phyloP scores from a whole-genome alignment of 2,113 vertebrate genomes.

The Protobothrops flavoviridis region DNA sequence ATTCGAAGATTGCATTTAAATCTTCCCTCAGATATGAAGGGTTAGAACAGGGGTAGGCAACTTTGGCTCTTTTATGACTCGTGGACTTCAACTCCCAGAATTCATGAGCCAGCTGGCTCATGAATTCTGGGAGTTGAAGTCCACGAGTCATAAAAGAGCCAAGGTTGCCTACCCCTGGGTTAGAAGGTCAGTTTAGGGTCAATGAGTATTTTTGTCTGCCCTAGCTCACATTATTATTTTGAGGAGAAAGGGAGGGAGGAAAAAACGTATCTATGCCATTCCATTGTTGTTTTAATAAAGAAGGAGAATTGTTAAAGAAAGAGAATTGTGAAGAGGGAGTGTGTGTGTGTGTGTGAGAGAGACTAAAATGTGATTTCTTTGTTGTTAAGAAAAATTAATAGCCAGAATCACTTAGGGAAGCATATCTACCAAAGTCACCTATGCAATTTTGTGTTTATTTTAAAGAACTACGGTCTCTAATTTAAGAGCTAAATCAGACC shows the following conservation, averaged over 20 bases:
- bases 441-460: not conserved
- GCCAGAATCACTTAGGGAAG: not conserved
- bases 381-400: not conserved
- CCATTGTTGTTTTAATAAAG: not conserved
- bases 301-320: not conserved
- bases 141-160: too few species aligned
- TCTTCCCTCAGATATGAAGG: not conserved
- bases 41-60: too few species aligned
- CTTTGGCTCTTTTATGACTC: too few species aligned
- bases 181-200: not conserved
- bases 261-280: not conserved
- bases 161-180: not conserved
- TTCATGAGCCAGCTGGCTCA: too few species aligned
- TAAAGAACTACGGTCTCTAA: not conserved
- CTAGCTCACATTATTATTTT: not conserved
- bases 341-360: not conserved
- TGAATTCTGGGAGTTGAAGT: too few species aligned
- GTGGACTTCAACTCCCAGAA: too few species aligned
- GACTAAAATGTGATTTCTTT: not conserved
- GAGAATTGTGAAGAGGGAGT: not conserved
- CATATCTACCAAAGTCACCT: not conserved
- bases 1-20: not conserved
- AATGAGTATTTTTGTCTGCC: not conserved
- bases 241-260: not conserved
- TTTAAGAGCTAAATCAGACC: slow-evolving; percentile 13